These are phyloP conservation scores for Lampropteryx suffumata DNA, from an alignment of 2,888 invertebrate genomes.

Conservation along the genomic window DNA sequence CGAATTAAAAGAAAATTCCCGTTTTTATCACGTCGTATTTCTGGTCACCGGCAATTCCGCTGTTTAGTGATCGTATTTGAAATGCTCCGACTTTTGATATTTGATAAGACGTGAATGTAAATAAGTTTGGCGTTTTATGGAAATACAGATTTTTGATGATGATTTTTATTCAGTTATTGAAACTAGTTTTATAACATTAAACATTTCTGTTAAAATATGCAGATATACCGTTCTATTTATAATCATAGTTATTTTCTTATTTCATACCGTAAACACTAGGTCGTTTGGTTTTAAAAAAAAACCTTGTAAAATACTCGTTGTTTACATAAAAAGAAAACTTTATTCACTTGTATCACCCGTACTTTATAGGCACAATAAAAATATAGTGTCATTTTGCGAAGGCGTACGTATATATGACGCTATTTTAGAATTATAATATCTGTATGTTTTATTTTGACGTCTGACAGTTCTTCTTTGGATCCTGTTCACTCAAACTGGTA, in stretches of 20 bases:
- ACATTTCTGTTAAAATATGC: too few relatives aligned
- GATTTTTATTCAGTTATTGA: too few relatives aligned
- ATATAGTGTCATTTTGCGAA: conserved; percentile 14
- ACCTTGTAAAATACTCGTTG: conserved; percentile 11
- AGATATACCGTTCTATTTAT: too few relatives aligned
- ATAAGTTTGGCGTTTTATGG: conserved; percentile 34
- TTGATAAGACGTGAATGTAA: conserved; percentile 38
- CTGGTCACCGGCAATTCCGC: conserved; percentile 52
- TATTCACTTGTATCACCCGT: conserved; percentile 3
- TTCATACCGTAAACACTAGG: not conserved
- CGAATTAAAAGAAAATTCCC: conserved; percentile 65
- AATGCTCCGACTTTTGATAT: conserved; percentile 51
- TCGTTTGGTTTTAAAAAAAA: too few relatives aligned
- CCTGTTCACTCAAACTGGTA: too few relatives aligned
- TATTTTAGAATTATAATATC: conserved; percentile 31
- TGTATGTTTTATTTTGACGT: not conserved
- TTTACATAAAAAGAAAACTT: conserved; percentile 11
- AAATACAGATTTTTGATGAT: too few relatives aligned
- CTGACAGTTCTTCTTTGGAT: not conserved
- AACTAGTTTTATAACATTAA: too few relatives aligned
- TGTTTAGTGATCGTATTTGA: conserved; percentile 53
- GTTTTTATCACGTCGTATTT: conserved; percentile 63
- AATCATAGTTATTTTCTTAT: too few relatives aligned
- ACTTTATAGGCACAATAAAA: conserved; percentile 10
- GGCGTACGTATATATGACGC: conserved; percentile 25